A percentile compares a stretch with the other conserved stretches of the same genome.
phyloP scores from a whole-genome alignment of 2,888 invertebrate species.

The Drosophila lutescens region DNA sequence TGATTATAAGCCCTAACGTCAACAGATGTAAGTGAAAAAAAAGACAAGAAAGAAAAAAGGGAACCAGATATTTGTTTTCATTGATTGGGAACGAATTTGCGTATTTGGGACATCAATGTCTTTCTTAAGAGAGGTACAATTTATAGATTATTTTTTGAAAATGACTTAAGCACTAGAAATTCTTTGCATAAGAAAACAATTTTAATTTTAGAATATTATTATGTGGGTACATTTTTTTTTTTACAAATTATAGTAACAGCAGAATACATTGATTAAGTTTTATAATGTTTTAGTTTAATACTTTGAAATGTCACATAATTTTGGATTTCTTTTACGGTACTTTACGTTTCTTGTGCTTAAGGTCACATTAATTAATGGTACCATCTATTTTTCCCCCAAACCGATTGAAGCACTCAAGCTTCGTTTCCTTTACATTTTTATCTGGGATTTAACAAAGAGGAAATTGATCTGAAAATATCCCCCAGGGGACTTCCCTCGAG shows the following conservation, averaged over 20 bases:
- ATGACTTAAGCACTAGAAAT: background rate
- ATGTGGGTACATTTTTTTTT: too few relatives aligned
- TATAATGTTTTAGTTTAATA: too few relatives aligned
- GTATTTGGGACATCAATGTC: conserved; percentile 21
- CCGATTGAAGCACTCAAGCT: background rate
- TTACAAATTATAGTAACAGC: too few relatives aligned
- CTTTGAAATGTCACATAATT: too few relatives aligned
- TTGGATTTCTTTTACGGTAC: too few relatives aligned
- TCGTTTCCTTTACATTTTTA: background rate
- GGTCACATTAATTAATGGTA: too few relatives aligned
- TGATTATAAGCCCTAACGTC: conserved; percentile 35
- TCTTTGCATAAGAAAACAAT: background rate
- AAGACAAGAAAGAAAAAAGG: background rate
- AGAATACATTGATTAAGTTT: too few relatives aligned
- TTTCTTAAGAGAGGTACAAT: background rate
- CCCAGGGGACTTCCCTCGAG: conserved; percentile 11
- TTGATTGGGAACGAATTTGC: background rate
- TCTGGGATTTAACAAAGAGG: background rate
- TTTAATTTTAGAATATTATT: too few relatives aligned
- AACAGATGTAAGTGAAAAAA: conserved; percentile 17
- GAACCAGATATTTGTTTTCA: conserved; percentile 6
- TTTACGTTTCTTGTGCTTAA: too few relatives aligned
- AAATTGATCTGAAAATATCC: conserved; percentile 8
- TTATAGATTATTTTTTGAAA: background rate
- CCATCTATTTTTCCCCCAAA: background rate